Base-by-base conservation (phyloP, 2,797 vertebrate species). In the Leucoraja ocellata region DNA sequence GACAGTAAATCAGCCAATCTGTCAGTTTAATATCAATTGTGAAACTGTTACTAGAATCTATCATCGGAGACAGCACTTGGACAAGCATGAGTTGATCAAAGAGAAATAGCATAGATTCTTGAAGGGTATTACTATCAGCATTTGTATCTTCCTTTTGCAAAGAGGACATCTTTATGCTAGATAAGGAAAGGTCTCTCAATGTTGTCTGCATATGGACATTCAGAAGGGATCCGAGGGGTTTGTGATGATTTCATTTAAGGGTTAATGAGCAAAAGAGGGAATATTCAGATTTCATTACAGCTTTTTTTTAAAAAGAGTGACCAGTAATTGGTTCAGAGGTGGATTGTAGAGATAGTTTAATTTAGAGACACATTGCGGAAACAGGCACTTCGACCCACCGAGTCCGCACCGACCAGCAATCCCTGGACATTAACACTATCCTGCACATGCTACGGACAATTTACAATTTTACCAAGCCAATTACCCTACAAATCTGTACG, bases 1-100 rank as follows among this genome's bases (percentile, higher is more conserved):
- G 84, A 88, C 84, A 88, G 84, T 65, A 88, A 88, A 88, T 88
- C 84, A 88, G 16, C 58, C 61, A 88, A 88, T 88, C 84, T 88
- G 84, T 88, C 84, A 88, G 84, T 65, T 88, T 88, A 88, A 88
- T 2, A 68, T 88, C 84, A 88, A 36, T 88, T 65, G 61, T 65
- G 28, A 88, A 63, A 63, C n/a, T n/a, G 58, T 63, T 86, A 86
- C 58, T 61, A 18, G 54, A 86, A 86, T 86, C 54, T 86, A 86
- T 86, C 83, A 86, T 61, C 81, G 61, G 54, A 63, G 58, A 86
- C 58, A 63, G 83, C 54, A 63, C 23, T 84, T 84, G 54, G 81
- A 84, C 83, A 86, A 86, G 83, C n/a, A n/a, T 61, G 25, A 32
- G 25, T 63, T 86, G 83, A 63, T 86, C 83, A 86, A 86, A 86